Evolutionary conservation across 1,140 invertebrate species (phyloP), one percentile per base, ranked within the genome.

Genomic region (Zaprionus ghesquierei): DNA sequence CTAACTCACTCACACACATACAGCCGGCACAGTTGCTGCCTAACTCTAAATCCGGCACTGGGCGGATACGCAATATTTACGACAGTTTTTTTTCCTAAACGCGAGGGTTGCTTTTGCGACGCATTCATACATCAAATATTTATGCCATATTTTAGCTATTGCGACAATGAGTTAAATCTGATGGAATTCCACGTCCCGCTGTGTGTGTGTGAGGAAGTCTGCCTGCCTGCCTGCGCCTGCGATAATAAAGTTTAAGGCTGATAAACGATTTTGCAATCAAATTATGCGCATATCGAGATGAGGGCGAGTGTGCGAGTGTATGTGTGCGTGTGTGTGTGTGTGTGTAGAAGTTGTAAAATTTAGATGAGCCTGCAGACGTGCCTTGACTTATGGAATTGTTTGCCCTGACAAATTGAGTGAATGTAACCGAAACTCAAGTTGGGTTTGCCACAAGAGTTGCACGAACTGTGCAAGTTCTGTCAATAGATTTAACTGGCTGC

Each of bases 51-150:
- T 72, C 55, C 69, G 27, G 33, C 61, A 49, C 64, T 15, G 13
- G 62, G 73, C 84, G 77, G 80, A 84, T 84, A 71, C 73, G 77
- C 68, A 80, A 89, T 89, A 73, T 87, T 84, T 89, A 69, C 62
- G 38, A 70, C 68, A n/a, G n/a, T 72, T 70, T 71, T 64, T 56
- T 49, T 63, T 12, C 53, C 46, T 20, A 31, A 46, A 31, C 41
- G 65, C 55, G 61, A 22, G 58, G 63, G 44, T 44, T 72, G 68
- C 70, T 54, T 60, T 68, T 61, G 35, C 78, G 75, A 63, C 60
- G 64, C 64, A 72, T 82, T 66, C 79, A 87, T 87, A 82, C 66
- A 87, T 87, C 84, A 87, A 87, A 87, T 87, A 87, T 87, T 89
- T 89, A 87, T 79, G 76, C 84, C 41, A 89, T 84, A 89, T 89